Evolutionary conservation across 2,113 vertebrate species (phyloP).

Genomic region (Puma concolor): DNA sequence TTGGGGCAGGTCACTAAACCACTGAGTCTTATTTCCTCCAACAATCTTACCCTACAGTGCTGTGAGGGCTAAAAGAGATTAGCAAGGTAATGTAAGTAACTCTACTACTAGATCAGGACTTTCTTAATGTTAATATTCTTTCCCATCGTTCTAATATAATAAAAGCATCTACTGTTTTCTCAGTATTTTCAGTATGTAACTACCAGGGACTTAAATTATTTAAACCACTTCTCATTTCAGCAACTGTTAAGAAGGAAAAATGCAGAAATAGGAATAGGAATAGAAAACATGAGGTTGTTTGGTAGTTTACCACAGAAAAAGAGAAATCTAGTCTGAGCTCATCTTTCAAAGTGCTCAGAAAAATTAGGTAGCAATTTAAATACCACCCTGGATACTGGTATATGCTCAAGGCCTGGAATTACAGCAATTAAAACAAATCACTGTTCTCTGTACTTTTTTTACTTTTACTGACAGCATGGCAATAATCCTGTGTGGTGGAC

Average conservation of each 20-base stretch:
- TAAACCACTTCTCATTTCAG: slow-evolving; percentile 58
- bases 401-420: background rate
- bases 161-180: background rate
- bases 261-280: slow-evolving; percentile 15
- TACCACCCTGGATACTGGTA: background rate
- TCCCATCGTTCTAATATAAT: background rate
- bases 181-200: background rate
- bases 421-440: background rate
- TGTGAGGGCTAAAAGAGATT: background rate
- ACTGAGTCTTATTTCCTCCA: background rate
- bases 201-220: background rate
- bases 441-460: background rate
- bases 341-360: slow-evolving; percentile 47
- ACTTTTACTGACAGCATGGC: background rate
- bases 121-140: background rate
- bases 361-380: slow-evolving; percentile 20
- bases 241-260: slow-evolving; percentile 29
- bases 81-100: background rate
- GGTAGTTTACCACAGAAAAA: slow-evolving; percentile 38
- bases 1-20: background rate
- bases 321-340: background rate
- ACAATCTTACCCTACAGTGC: background rate
- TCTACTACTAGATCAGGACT: background rate
- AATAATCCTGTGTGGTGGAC: background rate
- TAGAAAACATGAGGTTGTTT: slow-evolving; percentile 44